Percentiles rank a stretch among this genome's conserved stretches.
phyloP scores from a whole-genome alignment of 2,797 vertebrate genomes.

The Paramormyrops hopkinsi region DNA sequence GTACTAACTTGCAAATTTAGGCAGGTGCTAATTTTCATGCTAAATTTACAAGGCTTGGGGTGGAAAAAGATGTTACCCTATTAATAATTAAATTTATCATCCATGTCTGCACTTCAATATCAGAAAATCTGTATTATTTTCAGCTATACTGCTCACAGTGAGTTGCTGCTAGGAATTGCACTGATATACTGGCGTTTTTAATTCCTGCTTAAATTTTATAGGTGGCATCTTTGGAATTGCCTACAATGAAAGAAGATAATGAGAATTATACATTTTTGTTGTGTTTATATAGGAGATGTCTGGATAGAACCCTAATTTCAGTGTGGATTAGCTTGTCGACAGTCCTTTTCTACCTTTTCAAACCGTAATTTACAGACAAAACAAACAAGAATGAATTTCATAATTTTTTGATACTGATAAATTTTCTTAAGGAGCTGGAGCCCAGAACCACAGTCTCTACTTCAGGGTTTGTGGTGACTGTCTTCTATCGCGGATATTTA shows the following conservation, averaged over 20 bases:
- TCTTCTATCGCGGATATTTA: constrained; percentile 34
- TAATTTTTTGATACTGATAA: background rate
- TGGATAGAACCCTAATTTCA: background rate
- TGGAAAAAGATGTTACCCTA: background rate
- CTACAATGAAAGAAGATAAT: background rate
- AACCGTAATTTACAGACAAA: constrained; percentile 29
- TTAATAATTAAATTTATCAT: background rate
- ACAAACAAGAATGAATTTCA: constrained; percentile 23
- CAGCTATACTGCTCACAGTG: background rate
- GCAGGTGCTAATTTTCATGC: background rate
- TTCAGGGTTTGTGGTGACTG: constrained; percentile 16
- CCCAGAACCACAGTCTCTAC: background rate
- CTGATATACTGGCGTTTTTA: background rate
- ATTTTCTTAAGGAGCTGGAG: background rate
- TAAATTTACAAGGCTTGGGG: background rate
- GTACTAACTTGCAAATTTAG: background rate
- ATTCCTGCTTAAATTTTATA: background rate
- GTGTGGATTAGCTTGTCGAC: background rate
- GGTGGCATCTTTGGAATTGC: background rate
- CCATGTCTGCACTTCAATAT: background rate
- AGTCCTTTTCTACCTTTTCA: constrained; percentile 15
- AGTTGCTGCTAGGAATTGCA: background rate
- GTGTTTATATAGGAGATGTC: background rate
- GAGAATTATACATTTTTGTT: background rate
- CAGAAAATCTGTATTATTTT: background rate